Evolutionary conservation across 1,140 invertebrate genomes (phyloP).

Genomic region (Potamilus streckersoni): DNA sequence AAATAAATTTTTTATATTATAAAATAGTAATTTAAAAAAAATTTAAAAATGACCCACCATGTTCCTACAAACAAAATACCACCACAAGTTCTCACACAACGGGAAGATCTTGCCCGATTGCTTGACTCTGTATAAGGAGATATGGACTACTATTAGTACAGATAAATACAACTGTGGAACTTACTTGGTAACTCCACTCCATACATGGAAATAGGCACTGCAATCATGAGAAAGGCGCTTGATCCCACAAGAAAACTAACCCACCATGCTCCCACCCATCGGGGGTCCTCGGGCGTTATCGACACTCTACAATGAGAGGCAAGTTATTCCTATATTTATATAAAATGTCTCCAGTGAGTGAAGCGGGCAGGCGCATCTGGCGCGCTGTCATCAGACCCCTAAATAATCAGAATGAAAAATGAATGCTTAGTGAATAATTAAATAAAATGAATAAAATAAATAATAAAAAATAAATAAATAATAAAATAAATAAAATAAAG

Average conservation of each 20-base stretch:
- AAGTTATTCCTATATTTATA: not conserved
- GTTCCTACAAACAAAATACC: not conserved
- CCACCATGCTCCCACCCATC: constrained; percentile 97
- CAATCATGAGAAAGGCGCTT: constrained; percentile 82
- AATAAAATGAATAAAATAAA: too few relatives aligned
- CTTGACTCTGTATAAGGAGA: not conserved
- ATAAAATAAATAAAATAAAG: too few relatives aligned
- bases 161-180: constrained; percentile 8
- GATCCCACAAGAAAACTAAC: constrained; percentile 89
- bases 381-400: too few relatives aligned
- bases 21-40: too few relatives aligned
- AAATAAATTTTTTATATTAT: too few relatives aligned
- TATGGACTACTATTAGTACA: not conserved
- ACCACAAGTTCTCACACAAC: not conserved
- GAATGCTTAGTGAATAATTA: too few relatives aligned
- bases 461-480: too few relatives aligned
- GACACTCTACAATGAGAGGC: constrained; percentile 75
- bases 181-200: constrained; percentile 75
- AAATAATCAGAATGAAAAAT: too few relatives aligned
- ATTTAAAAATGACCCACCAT: not conserved
- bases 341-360: not conserved
- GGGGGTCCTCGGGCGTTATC: constrained; percentile 80
- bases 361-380: too few relatives aligned
- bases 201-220: constrained; percentile 89
- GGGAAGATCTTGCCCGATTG: not conserved